These are phyloP conservation scores for Eurytoma californica DNA, from an alignment of 2,888 invertebrate genomes.

Conservation along the genomic window DNA sequence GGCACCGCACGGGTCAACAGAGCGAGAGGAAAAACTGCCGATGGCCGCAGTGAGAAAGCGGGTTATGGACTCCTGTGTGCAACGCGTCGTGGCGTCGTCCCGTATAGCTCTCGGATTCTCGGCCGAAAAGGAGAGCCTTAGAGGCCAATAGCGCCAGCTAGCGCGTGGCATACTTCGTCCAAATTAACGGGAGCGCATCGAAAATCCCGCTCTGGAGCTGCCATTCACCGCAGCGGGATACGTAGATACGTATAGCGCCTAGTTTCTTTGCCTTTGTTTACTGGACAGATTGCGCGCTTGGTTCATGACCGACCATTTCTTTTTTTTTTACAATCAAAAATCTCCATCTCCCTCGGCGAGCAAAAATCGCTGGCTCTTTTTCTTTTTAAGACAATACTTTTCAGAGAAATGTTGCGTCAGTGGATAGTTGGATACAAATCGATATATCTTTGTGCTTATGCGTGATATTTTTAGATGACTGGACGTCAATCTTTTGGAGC, in stretches of 20 bases:
- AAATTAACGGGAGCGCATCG: conserved; percentile 64
- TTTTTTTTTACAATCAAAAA: too few relatives aligned
- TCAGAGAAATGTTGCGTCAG: not conserved
- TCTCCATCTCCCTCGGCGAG: too few relatives aligned
- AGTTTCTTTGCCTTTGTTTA: conserved; percentile 10
- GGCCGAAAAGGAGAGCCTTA: not conserved
- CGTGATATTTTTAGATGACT: conserved; percentile 29
- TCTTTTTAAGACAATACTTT: not conserved
- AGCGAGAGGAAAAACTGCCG: conserved; percentile 40
- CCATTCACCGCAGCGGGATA: conserved; percentile 28
- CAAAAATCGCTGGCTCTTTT: too few relatives aligned
- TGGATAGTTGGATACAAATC: conserved; percentile 17
- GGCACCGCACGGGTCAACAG: conserved; percentile 8
- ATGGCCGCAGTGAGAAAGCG: conserved; percentile 44
- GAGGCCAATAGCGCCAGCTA: not conserved
- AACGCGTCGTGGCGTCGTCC: not conserved
- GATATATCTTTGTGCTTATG: conserved; percentile 18
- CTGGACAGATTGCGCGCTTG: not conserved
- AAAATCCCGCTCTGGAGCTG: conserved; percentile 58
- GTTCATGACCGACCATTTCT: not conserved
- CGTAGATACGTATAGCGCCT: not conserved
- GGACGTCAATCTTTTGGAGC: conserved; percentile 29
- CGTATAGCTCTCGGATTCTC: too few relatives aligned
- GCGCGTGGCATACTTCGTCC: conserved; percentile 64
- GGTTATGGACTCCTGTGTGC: conserved; percentile 15